phyloP scores from a whole-genome alignment of 2,113 vertebrate genomes.

The Apistogramma diplotaenia region DNA sequence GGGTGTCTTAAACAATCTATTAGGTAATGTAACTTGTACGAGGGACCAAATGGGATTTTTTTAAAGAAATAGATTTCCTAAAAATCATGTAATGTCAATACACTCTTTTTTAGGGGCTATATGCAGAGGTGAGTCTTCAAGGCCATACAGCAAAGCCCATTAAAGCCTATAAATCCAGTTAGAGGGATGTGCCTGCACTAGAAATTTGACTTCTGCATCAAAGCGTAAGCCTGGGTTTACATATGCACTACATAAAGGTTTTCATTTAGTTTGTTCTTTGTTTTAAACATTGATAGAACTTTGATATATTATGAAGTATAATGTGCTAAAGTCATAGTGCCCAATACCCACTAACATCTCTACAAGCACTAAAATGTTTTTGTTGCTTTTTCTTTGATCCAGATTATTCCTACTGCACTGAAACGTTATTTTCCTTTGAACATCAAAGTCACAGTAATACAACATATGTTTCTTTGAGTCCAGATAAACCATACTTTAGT shows the following conservation, averaged over 20 bases:
- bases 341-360: neutral
- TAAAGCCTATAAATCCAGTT: neutral
- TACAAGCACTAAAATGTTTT: neutral
- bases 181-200: neutral
- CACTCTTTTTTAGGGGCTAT: neutral
- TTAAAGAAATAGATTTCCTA: neutral
- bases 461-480: too few relatives aligned
- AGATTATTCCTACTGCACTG: neutral
- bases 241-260: neutral
- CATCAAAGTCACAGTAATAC: neutral
- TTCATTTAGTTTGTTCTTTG: neutral
- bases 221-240: neutral
- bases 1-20: neutral
- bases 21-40: neutral
- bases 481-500: neutral
- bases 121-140: neutral
- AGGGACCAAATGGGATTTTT: constrained; percentile 3
- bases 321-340: neutral
- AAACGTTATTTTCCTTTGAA: neutral
- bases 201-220: neutral
- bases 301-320: neutral
- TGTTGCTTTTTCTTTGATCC: neutral
- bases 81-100: neutral
- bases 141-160: neutral
- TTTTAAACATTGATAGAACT: neutral